A percentile compares a stretch with the other conserved stretches of the same genome.
These are phyloP conservation scores for Atherinomorus stipes DNA, from an alignment of 2,113 vertebrate species.

Conservation along the genomic window DNA sequence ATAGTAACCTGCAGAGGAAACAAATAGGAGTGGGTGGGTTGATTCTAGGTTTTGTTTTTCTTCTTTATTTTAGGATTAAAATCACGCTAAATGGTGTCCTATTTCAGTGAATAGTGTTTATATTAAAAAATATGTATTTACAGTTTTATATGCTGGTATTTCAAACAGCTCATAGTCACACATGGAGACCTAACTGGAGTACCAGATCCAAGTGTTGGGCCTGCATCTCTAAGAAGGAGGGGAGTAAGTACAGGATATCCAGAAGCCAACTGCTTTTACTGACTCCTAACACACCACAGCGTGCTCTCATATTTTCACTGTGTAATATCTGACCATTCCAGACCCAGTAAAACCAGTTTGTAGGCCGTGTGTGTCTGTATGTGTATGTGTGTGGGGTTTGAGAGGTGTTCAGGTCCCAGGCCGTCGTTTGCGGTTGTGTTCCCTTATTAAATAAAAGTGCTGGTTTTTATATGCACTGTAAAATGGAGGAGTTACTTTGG, in stretches of 20 bases:
- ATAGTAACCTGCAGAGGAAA: constrained; percentile 88
- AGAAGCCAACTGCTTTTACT: constrained; percentile 63
- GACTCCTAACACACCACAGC: constrained; percentile 70
- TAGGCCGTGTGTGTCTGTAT: constrained; percentile 47
- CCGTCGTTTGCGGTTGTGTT: constrained; percentile 74
- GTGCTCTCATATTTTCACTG: constrained; percentile 75
- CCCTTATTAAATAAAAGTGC: constrained; percentile 77
- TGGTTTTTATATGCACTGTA: constrained; percentile 77
- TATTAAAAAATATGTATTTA: not conserved
- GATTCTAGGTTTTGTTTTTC: not conserved
- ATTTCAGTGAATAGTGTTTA: not conserved
- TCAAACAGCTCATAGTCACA: not conserved
- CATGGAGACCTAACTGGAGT: not conserved
- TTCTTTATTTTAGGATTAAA: not conserved
- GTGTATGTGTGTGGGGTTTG: constrained; percentile 54
- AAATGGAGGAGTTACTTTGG: constrained; percentile 73
- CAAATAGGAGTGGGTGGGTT: not conserved
- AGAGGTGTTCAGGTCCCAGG: constrained; percentile 74
- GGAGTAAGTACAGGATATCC: constrained; percentile 38
- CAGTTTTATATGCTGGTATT: not conserved
- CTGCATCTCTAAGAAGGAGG: constrained; percentile 4
- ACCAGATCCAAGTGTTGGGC: not conserved
- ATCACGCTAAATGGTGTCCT: too few relatives aligned
- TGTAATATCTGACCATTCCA: constrained; percentile 75
- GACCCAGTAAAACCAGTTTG: constrained; percentile 76